These are phyloP conservation scores for Nephrotoma guestfalica DNA, from an alignment of 2,888 invertebrate genomes.

Conservation along the genomic window DNA sequence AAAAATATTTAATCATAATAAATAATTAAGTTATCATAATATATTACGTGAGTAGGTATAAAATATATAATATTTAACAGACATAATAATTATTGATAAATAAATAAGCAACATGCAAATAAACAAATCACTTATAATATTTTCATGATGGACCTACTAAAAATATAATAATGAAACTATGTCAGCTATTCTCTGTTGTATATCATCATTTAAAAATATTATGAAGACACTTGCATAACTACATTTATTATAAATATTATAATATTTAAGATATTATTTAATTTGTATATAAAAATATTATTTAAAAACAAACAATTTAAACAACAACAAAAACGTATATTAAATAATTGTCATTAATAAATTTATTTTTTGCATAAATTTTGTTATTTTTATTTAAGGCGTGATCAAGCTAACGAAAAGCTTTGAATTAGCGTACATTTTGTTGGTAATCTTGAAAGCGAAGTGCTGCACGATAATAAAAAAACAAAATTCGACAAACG, in stretches of 20 bases:
- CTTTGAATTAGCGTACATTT: no score
- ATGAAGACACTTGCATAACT: not conserved
- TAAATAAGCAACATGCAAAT: not conserved
- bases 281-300: not conserved
- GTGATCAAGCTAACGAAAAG: no score
- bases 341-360: not conserved
- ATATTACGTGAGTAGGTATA: not conserved
- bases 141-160: not conserved
- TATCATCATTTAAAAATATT: not conserved
- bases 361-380: not conserved
- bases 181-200: not conserved
- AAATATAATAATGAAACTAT: not conserved
- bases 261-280: not conserved
- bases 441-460: no score
- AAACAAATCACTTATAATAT: not conserved
- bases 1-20: not conserved
- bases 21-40: not conserved
- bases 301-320: not conserved
- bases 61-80: not conserved
- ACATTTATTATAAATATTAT: not conserved
- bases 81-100: not conserved
- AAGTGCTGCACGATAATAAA: no score
- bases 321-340: not conserved
- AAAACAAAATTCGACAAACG: no score
- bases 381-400: no score